Percentiles rank a stretch among this genome's conserved stretches.
Conservation (phyloP, 2,113 vertebrate species). For the Indicator maculatus region DNA sequence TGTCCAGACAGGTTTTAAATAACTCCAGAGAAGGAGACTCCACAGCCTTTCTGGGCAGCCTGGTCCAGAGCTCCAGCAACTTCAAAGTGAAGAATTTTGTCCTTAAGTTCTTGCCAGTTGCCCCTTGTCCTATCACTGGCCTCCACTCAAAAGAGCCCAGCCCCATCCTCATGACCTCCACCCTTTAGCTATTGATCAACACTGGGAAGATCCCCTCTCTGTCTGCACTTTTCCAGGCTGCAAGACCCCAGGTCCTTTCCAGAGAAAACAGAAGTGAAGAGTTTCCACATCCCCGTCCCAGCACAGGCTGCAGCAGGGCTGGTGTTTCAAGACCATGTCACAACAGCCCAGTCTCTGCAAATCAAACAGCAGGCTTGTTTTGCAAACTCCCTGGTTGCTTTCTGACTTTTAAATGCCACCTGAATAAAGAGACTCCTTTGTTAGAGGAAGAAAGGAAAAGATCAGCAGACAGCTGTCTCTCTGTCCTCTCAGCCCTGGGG, state of each 20-base stretch:
- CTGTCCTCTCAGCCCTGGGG: neutral
- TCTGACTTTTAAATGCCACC: neutral
- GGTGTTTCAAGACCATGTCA: neutral
- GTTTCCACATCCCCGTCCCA: neutral
- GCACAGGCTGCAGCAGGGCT: neutral
- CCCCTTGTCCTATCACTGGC: no score
- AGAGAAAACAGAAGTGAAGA: neutral
- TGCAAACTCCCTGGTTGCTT: neutral
- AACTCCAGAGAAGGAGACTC: no score
- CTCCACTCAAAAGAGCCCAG: no score
- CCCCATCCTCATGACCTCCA: no score
- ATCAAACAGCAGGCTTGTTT: neutral
- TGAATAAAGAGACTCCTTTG: neutral
- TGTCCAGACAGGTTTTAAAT: no score
- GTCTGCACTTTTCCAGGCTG: no score
- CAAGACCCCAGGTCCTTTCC: neutral
- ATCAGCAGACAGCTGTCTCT: neutral
- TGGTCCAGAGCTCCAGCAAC: no score
- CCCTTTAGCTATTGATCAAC: no score
- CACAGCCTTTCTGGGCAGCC: no score
- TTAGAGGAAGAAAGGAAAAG: neutral
- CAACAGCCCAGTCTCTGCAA: neutral
- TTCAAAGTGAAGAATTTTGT: no score
- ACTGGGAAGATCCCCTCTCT: no score
- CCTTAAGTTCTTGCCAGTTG: no score